Percentiles rank a stretch among this genome's conserved stretches.
Conservation (phyloP, 2,888 invertebrate genomes). For the Xestobium rufovillosum region DNA sequence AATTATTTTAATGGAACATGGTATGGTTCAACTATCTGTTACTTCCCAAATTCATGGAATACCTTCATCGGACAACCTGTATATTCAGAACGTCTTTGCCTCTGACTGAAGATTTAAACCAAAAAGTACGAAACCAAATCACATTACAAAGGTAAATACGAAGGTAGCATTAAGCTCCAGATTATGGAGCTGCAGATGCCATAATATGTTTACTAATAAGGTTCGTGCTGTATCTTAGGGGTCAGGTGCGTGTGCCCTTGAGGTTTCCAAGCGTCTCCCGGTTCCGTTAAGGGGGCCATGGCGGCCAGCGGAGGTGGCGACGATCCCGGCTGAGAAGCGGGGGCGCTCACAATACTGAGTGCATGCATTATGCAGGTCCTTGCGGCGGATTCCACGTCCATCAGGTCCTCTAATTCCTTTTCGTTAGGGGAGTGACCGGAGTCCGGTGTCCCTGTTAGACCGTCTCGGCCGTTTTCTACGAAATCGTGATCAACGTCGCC, state of each 20-base stretch:
- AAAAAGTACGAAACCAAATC: too few relatives aligned
- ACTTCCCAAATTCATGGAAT: too few relatives aligned
- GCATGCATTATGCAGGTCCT: conserved; percentile 50
- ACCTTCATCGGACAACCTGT: too few relatives aligned
- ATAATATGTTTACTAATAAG: too few relatives aligned
- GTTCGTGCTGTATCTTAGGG: conserved; percentile 37
- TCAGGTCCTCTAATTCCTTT: conserved; percentile 48
- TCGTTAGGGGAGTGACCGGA: conserved; percentile 48
- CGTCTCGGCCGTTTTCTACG: conserved; percentile 45
- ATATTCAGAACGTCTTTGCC: too few relatives aligned
- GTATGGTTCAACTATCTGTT: too few relatives aligned
- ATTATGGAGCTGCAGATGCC: too few relatives aligned
- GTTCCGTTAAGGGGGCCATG: conserved; percentile 36
- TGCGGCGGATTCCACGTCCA: conserved; percentile 45
- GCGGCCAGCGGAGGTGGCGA: conserved; percentile 39
- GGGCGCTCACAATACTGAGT: conserved; percentile 47
- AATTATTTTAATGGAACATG: too few relatives aligned
- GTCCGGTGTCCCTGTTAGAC: conserved; percentile 45
- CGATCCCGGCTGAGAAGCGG: conserved; percentile 34
- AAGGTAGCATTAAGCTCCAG: too few relatives aligned
- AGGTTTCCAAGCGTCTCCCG: conserved; percentile 39
- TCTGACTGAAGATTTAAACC: too few relatives aligned
- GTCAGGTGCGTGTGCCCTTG: conserved; percentile 37
- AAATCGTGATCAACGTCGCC: conserved; percentile 44
- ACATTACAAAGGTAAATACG: too few relatives aligned